These are phyloP conservation scores for Yoshiicerus persimilis DNA, from an alignment of 1,140 invertebrate genomes.

Conservation along the genomic window DNA sequence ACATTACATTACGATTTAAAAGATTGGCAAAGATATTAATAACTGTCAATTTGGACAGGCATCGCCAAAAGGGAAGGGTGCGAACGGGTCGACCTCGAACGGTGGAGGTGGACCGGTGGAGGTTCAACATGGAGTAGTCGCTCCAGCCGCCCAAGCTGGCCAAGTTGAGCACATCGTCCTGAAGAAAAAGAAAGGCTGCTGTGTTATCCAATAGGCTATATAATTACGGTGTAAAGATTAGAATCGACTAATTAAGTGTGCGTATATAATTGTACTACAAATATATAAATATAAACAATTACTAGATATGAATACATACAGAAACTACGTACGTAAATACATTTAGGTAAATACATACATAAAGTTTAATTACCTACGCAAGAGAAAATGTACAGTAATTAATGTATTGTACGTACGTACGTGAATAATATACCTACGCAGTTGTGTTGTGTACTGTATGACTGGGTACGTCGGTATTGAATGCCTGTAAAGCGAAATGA, in stretches of 20 bases:
- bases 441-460: background rate
- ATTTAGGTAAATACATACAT: background rate
- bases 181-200: constrained; percentile 88
- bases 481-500: background rate
- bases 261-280: constrained; percentile 1
- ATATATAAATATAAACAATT: background rate
- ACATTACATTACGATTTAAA: no score
- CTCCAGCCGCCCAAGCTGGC: constrained; percentile 67
- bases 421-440: background rate
- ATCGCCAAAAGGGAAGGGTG: constrained; percentile 49
- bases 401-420: background rate
- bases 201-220: constrained; percentile 73
- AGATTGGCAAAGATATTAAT: background rate
- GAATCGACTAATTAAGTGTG: background rate
- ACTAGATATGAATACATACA: background rate
- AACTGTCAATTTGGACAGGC: constrained; percentile 24
- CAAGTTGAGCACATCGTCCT: constrained; percentile 81
- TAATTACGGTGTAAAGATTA: background rate
- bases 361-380: background rate
- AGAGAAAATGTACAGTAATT: constrained; percentile 7
- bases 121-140: constrained; percentile 69
- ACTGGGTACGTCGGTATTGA: background rate
- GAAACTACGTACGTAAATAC: background rate
- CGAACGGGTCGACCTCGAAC: constrained; percentile 55
- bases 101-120: constrained; percentile 62